Base-by-base conservation (phyloP, 2,888 invertebrate genomes). In the Ophioninae sp. region DNA sequence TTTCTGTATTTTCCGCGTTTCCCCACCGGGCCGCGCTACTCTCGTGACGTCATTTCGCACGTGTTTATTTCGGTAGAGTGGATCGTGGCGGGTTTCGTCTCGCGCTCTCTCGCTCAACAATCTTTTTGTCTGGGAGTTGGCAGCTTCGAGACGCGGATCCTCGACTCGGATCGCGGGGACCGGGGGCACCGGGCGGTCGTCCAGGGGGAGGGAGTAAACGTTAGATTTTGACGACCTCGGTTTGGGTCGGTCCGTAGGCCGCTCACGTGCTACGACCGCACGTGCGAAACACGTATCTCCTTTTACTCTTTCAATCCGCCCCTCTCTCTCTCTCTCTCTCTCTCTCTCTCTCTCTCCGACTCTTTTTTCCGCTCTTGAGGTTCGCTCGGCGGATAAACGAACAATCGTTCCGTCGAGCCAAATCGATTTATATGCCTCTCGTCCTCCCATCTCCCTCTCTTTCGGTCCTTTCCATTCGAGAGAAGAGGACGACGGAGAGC, bases 21-120 rank as follows among this genome's bases (percentile, higher is more conserved):
- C 65, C 65, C 75, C 63, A 30, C 61, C 76, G 41, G 67, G 63
- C 77, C 77, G 44, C 67, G 58, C 13, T 61, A 2, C 13, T 20
- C 20, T 76, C 39, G 79, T 90, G 90, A 91, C 90, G 91, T 91
- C 90, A 90, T 87, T 85, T 85, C 85, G 86, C 90, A 90, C 90
- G 89, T 90, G 90, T 90, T 91, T 91, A 91, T 90, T 90, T 89
- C 89, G 88, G 89, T 87, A 87, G 56, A 85, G 78, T 41, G 51
- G 30, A 79, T 84, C 69, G 65, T 17, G 17, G 17, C 51, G 10
- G 51, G 51, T 51, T 17, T 63, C 75, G 37, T 77, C 39, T 75
- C 65, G 69, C 68, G 71, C 51, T 73, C 58, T 64, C 76, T 59
- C 61, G 44, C 68, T 37, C 2, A 7, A 37, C 58, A 39, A 69